Evolutionary conservation across 2,113 vertebrate species (phyloP).

Genomic region (Echinops telfairi): DNA sequence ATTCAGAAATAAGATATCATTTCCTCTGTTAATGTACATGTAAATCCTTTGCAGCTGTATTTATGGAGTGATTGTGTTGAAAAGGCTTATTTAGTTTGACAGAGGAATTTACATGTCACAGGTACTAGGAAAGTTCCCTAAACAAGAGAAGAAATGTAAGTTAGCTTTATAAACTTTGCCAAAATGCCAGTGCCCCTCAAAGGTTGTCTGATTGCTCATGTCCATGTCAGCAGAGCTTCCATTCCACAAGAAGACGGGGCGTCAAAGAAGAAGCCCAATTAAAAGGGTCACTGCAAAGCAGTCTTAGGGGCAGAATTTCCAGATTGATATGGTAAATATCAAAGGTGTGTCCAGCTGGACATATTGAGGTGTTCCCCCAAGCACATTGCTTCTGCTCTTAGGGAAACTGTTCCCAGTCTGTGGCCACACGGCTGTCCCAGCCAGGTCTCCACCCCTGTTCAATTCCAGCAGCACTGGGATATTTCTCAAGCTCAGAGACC

Average conservation of each 20-base stretch:
- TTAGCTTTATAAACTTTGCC: neutral
- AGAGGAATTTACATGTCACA: neutral
- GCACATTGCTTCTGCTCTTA: neutral
- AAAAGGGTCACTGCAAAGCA: neutral
- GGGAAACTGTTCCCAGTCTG: no score
- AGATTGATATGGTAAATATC: neutral
- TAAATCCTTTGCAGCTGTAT: neutral
- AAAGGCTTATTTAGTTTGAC: slow-evolving; percentile 9
- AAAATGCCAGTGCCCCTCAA: neutral
- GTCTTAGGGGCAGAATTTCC: neutral
- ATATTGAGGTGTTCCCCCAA: neutral
- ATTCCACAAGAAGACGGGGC: neutral
- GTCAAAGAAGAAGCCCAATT: neutral
- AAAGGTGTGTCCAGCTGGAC: neutral
- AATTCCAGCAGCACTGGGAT: neutral
- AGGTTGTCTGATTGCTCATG: neutral
- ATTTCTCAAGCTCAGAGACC: neutral
- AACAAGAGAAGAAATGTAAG: slow-evolving; percentile 11
- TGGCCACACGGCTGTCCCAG: no score
- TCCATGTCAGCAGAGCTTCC: neutral
- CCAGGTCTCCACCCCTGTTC: neutral
- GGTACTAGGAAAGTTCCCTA: slow-evolving; percentile 23
- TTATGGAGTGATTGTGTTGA: neutral
- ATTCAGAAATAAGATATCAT: slow-evolving; percentile 12
- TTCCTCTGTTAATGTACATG: neutral